These are phyloP conservation scores for Frankliniella fusca DNA, from an alignment of 2,888 invertebrate species.

Conservation along the genomic window DNA sequence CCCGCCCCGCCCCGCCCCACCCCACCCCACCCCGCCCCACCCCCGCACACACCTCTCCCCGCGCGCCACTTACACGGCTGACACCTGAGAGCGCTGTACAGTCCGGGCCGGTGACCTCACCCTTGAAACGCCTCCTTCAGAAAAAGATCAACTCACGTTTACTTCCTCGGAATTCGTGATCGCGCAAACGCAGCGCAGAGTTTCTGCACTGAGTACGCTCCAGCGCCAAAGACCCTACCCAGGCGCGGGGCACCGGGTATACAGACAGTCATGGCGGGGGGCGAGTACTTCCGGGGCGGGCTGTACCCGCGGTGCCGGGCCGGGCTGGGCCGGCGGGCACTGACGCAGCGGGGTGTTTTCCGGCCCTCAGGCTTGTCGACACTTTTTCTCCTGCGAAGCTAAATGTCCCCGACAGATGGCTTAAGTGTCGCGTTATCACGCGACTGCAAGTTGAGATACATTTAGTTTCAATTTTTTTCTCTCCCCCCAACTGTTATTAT, in stretches of 20 bases:
- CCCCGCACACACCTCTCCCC: background rate
- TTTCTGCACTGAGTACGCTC: too few species aligned
- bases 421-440: constrained; percentile 7
- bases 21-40: background rate
- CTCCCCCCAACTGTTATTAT: background rate
- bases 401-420: constrained; percentile 8
- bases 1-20: background rate
- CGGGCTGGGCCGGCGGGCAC: background rate
- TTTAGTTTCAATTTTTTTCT: background rate
- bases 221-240: too few species aligned
- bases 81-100: too few species aligned
- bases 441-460: background rate
- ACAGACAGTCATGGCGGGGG: too few species aligned
- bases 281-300: background rate
- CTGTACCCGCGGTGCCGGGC: background rate
- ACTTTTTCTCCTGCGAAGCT: background rate
- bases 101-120: too few species aligned
- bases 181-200: too few species aligned
- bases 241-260: too few species aligned
- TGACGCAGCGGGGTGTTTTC: background rate
- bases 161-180: too few species aligned
- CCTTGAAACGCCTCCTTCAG: too few species aligned
- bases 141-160: too few species aligned
- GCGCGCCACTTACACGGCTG: background rate
- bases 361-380: background rate